Percentiles rank a stretch among this genome's conserved stretches.
These are phyloP conservation scores for Aleiodes alternator DNA, from an alignment of 2,888 invertebrate genomes.

Conservation along the genomic window DNA sequence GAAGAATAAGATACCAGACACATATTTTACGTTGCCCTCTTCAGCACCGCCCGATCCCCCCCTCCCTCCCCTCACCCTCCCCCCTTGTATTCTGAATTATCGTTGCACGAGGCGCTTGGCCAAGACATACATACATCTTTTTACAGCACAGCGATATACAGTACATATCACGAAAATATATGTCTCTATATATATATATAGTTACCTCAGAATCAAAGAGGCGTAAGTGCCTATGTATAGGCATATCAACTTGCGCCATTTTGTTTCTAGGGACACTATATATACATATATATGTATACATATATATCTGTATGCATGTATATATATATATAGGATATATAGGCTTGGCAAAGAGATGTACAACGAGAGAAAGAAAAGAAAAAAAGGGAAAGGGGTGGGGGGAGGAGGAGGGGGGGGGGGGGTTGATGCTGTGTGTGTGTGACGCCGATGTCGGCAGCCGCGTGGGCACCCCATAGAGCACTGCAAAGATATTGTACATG, in stretches of 20 bases:
- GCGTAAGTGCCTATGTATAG: no score
- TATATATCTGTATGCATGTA: no score
- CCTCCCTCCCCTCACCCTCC: no score
- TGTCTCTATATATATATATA: no score
- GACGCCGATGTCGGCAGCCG: constrained; percentile 52
- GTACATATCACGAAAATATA: constrained; percentile 29
- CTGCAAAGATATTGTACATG: constrained; percentile 51
- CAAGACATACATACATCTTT: constrained; percentile 71
- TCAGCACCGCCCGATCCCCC: constrained; percentile 58
- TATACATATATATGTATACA: no score
- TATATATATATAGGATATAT: constrained; percentile 24
- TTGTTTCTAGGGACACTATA: no score
- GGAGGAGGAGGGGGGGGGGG: constrained; percentile 28
- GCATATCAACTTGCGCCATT: no score
- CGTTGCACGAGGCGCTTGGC: constrained; percentile 70
- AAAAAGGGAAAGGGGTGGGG: not conserved
- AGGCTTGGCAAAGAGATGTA: constrained; percentile 43
- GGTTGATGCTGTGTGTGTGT: constrained; percentile 46
- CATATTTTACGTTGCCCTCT: constrained; percentile 69
- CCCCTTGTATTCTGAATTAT: constrained; percentile 71
- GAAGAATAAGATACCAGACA: constrained; percentile 75
- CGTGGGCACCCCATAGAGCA: constrained; percentile 57
- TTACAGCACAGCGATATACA: constrained; percentile 51
- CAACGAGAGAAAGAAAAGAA: constrained; percentile 14
- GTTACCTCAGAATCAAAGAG: no score